Percentiles rank a stretch among this genome's conserved stretches.
Evolutionary conservation across 2,113 vertebrate genomes (phyloP).

Genomic region (Microtus pennsylvanicus): DNA sequence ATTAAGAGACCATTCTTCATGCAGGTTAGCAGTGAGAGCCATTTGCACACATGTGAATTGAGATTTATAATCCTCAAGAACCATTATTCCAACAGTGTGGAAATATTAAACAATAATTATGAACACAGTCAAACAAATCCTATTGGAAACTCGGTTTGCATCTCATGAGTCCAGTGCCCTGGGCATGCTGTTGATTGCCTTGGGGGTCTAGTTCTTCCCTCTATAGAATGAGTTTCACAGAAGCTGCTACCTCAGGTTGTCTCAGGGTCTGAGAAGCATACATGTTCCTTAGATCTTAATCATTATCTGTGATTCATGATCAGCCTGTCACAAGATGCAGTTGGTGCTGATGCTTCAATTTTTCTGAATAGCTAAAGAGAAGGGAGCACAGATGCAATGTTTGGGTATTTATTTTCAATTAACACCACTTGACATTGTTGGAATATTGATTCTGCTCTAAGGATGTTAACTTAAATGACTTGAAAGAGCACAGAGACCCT

Average conservation of each 20-base stretch:
- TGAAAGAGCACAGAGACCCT: neutral
- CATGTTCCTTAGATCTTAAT: neutral
- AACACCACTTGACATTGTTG: conserved; percentile 26
- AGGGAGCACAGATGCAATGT: neutral
- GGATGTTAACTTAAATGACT: conserved; percentile 9
- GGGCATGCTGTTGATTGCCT: neutral
- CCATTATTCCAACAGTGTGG: neutral
- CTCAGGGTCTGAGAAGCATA: neutral
- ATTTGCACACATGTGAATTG: neutral
- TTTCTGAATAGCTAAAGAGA: neutral
- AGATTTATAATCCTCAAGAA: neutral
- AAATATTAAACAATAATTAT: neutral
- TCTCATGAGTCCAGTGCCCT: neutral
- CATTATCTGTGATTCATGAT: neutral
- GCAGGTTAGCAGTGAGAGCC: neutral
- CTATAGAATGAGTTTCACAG: neutral
- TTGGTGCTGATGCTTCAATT: neutral
- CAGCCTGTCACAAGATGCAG: neutral
- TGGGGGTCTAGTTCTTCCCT: neutral
- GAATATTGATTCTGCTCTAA: conserved; percentile 34
- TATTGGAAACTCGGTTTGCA: neutral
- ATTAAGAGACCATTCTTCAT: neutral
- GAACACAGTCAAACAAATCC: neutral
- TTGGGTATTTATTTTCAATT: conserved; percentile 53
- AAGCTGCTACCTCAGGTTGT: neutral